Evolutionary conservation across 2,888 invertebrate species (phyloP), one percentile per base, ranked within the genome.

Genomic region (Andrena flavipes): DNA sequence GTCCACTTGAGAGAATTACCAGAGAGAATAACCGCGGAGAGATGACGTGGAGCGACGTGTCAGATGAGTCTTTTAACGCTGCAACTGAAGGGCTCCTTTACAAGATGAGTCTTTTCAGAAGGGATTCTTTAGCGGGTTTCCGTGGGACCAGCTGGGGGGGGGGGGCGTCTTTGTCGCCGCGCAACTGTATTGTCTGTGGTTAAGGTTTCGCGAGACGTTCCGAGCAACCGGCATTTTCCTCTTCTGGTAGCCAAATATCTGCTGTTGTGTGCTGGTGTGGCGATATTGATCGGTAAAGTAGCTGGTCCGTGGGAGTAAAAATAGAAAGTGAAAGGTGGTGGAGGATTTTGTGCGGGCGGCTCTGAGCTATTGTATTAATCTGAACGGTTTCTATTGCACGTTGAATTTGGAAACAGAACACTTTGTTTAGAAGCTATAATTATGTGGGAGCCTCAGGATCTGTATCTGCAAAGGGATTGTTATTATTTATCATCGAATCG

Each of bases 1-100:
- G 65, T 82, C 80, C 76, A 65, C 76, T 75, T 56, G 76, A 79
- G 72, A 79, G 80, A 73, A 80, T 80, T 79, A 73, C 62, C 69
- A 5, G 26, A 42, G 54, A 49, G 62, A 49, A 75, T 30, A 30
- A 42, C 42, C 54, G 29, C 48, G 62, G 51, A 64, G 48, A 67
- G 20, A 10, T 6, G 64, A 33, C 35, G 63, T 73, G 56, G 42
- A 63, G 48, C 23, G 49, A 72, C 62, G 62, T 42, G 64, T 13
- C 10, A n/a, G 62, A 67, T 26, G 67, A 73, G 67, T 54, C 79
- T 72, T 72, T 64, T 72, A 79, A 79, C 67, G 62, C 67, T 60
- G 80, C 54, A 13, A 48, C 29, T 79, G 51, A 30, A 16, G 29
- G 80, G 51, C 60, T 80, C 51, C 71, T 72, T 79, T 73, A 63